Percentiles rank a stretch among this genome's conserved stretches.
phyloP scores from a whole-genome alignment of 2,797 vertebrate species.

The Spinus olivaceus region DNA sequence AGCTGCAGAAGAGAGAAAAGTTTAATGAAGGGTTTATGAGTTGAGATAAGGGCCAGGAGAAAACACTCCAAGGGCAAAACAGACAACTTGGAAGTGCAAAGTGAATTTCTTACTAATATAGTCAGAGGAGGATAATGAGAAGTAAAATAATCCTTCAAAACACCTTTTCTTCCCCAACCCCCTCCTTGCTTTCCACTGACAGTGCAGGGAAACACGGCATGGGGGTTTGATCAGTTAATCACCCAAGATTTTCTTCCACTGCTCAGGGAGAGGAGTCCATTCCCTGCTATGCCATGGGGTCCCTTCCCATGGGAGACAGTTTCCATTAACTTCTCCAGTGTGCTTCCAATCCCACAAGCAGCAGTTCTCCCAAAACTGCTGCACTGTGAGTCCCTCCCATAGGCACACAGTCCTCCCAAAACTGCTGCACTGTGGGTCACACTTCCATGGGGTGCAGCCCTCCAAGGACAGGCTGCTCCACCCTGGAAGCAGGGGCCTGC shows the following conservation, averaged over 20 bases:
- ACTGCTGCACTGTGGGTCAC: accelerated
- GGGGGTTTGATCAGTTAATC: neutral
- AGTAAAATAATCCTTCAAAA: neutral
- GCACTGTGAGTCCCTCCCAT: neutral
- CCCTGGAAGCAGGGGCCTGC: neutral
- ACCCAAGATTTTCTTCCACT: neutral
- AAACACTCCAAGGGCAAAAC: neutral
- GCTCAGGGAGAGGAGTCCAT: neutral
- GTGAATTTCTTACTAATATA: neutral
- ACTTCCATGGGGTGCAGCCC: accelerated
- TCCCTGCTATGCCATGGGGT: accelerated
- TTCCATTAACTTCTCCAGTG: neutral
- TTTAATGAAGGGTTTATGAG: neutral
- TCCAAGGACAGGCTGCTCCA: neutral
- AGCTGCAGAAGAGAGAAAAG: neutral
- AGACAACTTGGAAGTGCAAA: neutral
- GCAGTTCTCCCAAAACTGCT: neutral
- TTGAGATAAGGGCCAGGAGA: neutral
- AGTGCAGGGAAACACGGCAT: accelerated
- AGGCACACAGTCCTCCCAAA: no score
- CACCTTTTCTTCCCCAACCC: neutral
- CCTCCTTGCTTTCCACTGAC: neutral
- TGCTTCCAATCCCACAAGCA: neutral
- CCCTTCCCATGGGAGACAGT: accelerated
- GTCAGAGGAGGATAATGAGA: neutral